Percentiles rank a stretch among this genome's conserved stretches.
Evolutionary conservation across 2,113 vertebrate genomes (phyloP).

Genomic region (Carollia perspicillata): DNA sequence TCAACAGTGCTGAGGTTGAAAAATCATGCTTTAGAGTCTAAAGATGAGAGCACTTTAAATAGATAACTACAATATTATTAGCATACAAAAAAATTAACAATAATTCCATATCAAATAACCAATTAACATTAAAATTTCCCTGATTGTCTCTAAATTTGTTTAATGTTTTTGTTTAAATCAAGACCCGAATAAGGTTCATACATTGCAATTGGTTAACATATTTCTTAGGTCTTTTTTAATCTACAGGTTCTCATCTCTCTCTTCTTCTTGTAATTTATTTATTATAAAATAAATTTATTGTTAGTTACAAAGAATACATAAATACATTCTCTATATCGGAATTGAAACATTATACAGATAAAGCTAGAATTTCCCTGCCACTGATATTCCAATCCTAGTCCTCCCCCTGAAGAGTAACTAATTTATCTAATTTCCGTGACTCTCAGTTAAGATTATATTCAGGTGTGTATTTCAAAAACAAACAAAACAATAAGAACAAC

Average conservation of each 20-base stretch:
- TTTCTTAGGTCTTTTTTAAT: neutral
- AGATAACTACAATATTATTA: neutral
- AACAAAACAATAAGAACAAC: conserved; percentile 7
- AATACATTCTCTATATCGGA: neutral
- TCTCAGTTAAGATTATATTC: neutral
- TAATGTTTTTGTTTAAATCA: neutral
- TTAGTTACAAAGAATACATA: neutral
- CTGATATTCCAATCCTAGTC: neutral
- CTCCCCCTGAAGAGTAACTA: neutral
- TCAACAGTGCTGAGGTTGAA: neutral
- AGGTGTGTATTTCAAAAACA: neutral
- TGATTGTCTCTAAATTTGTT: neutral
- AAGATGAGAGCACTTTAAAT: neutral
- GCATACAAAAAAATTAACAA: neutral
- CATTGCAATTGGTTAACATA: neutral
- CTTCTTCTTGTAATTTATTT: neutral
- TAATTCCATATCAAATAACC: neutral
- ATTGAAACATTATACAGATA: neutral
- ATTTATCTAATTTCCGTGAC: neutral
- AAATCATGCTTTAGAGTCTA: neutral
- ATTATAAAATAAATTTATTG: neutral
- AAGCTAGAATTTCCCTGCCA: neutral
- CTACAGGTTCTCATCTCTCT: neutral
- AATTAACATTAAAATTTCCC: neutral
- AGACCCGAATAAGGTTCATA: neutral